A percentile compares a stretch with the other conserved stretches of the same genome.
Evolutionary conservation across 2,888 invertebrate species (phyloP).

Genomic region (Idaea dimidiata): DNA sequence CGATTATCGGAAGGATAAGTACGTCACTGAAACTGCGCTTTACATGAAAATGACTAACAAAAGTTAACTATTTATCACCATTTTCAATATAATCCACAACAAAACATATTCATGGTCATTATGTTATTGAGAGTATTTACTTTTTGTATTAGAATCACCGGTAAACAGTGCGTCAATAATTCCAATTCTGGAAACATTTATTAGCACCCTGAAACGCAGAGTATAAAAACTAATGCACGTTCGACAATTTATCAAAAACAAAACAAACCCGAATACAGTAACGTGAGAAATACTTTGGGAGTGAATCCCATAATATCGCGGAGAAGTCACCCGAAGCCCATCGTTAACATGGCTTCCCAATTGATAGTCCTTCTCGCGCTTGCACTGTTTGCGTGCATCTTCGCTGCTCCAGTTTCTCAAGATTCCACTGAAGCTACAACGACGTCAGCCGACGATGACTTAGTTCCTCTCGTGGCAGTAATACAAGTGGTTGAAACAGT

Average conservation of each 20-base stretch:
- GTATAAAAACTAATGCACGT: constrained; percentile 59
- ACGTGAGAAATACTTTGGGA: constrained; percentile 42
- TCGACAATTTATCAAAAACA: constrained; percentile 32
- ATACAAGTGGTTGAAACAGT: constrained; percentile 54
- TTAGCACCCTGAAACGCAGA: constrained; percentile 58
- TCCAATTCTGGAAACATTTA: constrained; percentile 59
- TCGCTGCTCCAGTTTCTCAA: constrained; percentile 48
- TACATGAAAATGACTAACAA: constrained; percentile 32
- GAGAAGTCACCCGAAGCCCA: constrained; percentile 56
- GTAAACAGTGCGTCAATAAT: constrained; percentile 59
- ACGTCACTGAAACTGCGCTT: constrained; percentile 29
- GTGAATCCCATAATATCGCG: constrained; percentile 37
- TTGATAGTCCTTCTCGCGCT: constrained; percentile 55
- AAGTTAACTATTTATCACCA: constrained; percentile 44
- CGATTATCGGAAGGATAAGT: constrained; percentile 37
- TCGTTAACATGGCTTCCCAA: constrained; percentile 56
- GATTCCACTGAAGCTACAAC: constrained; percentile 38
- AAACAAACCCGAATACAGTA: constrained; percentile 33
- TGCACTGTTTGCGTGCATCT: constrained; percentile 41
- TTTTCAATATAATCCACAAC: constrained; percentile 52
- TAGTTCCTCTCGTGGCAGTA: constrained; percentile 40
- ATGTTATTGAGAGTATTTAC: constrained; percentile 70
- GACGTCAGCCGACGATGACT: constrained; percentile 37
- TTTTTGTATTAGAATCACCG: constrained; percentile 46
- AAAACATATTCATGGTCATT: constrained; percentile 69